Evolutionary conservation across 2,888 invertebrate species (phyloP), one percentile per base, ranked within the genome.

Genomic region (Drosophila nigritarsus): DNA sequence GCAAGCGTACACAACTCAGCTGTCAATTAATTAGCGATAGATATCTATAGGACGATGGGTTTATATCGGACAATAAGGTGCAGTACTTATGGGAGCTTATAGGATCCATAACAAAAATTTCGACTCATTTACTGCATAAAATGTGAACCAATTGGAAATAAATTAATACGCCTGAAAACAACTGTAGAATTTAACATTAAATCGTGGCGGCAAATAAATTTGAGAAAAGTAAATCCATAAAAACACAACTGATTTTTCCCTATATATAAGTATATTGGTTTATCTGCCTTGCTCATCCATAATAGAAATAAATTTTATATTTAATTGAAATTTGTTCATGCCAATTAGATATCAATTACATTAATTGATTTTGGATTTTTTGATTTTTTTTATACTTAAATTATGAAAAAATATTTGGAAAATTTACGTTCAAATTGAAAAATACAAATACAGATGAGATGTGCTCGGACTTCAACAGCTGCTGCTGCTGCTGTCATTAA

Each of bases 401-500:
- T 36, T 34, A 38, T 49, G 18, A 27, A 49, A 18, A n/a, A 5
- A 9, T 8, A 27, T 27, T 13, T 36, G 2, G 7, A 9, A 32
- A 34, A 45, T 27, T 7, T 1, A 7, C 2, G 15, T n/a, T 45
- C 13, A 0, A 24, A 27, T 32, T 24, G 18, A 27, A 58, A 58
- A 24, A 5, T 9, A 36, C 1, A 32, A 15, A 20, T 13, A 6
- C 8, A 38, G 3, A 27, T 38, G 29, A 15, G 9, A 8, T 29
- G 24, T 38, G 11, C 3, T 3, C 3, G 20, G 13, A 15, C 13
- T 36, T 11, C 5, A 55, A 50, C 30, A 30, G 27, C 42, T 15
- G 40, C 18, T 55, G 49, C 24, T 45, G 51, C 24, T 24, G 11
- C 24, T 53, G 24, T 18, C 55, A 56, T 30, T 56, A 45, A 45